Conservation (phyloP, 2,888 invertebrate species). For the Eristalis arbustorum region DNA sequence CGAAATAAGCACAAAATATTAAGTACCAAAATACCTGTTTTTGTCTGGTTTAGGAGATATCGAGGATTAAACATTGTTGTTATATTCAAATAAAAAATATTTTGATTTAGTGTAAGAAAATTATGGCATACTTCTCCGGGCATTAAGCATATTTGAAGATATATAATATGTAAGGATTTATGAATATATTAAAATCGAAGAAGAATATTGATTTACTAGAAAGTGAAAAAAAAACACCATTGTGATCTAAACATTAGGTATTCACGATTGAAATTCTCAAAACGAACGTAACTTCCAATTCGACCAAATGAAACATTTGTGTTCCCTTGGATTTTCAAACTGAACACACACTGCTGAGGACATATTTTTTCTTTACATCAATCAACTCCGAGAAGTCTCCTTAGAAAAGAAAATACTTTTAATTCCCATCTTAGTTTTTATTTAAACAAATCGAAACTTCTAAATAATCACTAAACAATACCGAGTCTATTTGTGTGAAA, state of each 20-base stretch:
- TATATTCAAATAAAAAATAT: too few relatives aligned
- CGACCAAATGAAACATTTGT: background rate
- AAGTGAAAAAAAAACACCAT: background rate
- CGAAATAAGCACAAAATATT: too few relatives aligned
- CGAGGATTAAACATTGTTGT: too few relatives aligned
- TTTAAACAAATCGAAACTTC: conserved; percentile 27
- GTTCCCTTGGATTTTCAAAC: conserved; percentile 24
- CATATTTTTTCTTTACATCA: conserved; percentile 42
- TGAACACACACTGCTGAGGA: conserved; percentile 32
- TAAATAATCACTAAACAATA: conserved; percentile 13
- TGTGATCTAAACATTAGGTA: background rate
- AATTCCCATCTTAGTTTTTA: conserved; percentile 17
- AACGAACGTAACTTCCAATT: conserved; percentile 25
- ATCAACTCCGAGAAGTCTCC: conserved; percentile 35
- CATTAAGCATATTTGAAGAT: too few relatives aligned
- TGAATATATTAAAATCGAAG: too few relatives aligned
- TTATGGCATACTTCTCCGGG: too few relatives aligned
- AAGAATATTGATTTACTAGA: too few relatives aligned
- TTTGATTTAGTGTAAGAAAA: too few relatives aligned
- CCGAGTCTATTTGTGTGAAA: background rate
- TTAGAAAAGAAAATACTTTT: conserved; percentile 30
- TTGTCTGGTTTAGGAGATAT: too few relatives aligned
- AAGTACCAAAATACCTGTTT: too few relatives aligned
- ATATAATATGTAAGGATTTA: too few relatives aligned
- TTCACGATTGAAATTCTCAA: background rate